phyloP scores from a whole-genome alignment of 2,888 invertebrate species.

The Matsumyia berberina region DNA sequence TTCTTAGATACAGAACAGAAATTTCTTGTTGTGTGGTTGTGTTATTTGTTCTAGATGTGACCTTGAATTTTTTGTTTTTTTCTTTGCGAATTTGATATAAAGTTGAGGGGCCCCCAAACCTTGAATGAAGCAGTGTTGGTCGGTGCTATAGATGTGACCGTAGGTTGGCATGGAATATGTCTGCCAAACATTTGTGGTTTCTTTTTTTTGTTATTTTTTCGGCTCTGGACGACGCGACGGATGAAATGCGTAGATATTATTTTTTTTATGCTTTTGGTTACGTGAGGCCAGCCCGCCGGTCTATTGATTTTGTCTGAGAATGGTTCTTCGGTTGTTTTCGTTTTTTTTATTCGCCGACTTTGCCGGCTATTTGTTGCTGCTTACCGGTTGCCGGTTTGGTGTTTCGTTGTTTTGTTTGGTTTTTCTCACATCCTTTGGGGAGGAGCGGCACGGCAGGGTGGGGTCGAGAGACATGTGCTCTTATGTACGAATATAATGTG shows the following conservation, averaged over 20 bases:
- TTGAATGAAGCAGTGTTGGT: constrained; percentile 53
- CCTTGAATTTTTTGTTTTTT: constrained; percentile 51
- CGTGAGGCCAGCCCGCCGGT: constrained; percentile 39
- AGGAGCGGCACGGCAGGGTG: neutral
- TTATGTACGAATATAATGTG: constrained; percentile 40
- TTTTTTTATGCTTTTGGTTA: constrained; percentile 24
- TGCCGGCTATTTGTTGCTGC: constrained; percentile 20
- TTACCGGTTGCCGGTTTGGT: constrained; percentile 7
- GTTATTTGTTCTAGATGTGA: constrained; percentile 62
- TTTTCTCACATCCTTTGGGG: constrained; percentile 31
- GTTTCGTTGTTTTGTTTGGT: constrained; percentile 30
- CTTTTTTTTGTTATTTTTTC: neutral
- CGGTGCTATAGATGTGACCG: constrained; percentile 6
- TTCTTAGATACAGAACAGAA: constrained; percentile 3
- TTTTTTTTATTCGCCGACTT: constrained; percentile 7
- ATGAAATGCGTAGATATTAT: constrained; percentile 38
- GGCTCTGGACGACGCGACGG: neutral
- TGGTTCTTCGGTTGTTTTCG: constrained; percentile 25
- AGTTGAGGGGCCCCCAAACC: constrained; percentile 62
- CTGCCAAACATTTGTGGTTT: neutral
- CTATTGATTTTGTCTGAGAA: constrained; percentile 60
- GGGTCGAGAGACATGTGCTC: neutral
- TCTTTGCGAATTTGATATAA: constrained; percentile 62
- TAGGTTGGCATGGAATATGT: constrained; percentile 5
- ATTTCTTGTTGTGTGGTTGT: constrained; percentile 39